Conservation (phyloP, 1,140 invertebrate genomes). For the Drusus annulatus region DNA sequence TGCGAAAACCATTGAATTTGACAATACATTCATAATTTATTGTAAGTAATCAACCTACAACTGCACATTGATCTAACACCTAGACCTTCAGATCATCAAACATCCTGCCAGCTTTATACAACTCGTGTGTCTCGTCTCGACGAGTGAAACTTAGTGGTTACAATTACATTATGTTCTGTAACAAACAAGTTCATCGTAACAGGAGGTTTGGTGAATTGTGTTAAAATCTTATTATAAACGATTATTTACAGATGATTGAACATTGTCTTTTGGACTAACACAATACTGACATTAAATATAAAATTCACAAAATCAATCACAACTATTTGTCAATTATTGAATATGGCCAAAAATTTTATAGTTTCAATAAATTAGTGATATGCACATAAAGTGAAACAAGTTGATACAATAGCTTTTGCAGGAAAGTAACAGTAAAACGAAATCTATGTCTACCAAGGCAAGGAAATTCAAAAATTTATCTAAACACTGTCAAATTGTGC, state of each 20-base stretch:
- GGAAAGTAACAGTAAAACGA: too few species aligned
- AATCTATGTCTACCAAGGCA: too few species aligned
- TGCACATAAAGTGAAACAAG: conserved; percentile 9
- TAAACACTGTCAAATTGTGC: too few species aligned
- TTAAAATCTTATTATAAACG: conserved; percentile 16
- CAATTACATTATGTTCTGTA: too few species aligned
- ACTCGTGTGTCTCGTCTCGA: background rate
- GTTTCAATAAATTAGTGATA: conserved; percentile 14
- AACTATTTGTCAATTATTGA: conserved; percentile 17
- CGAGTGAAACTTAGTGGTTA: too few species aligned
- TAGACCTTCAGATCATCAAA: conserved; percentile 30
- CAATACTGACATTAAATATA: conserved; percentile 34
- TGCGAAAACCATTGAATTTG: conserved; percentile 27
- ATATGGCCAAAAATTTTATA: conserved; percentile 4
- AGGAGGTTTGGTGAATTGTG: conserved; percentile 36
- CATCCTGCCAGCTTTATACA: background rate
- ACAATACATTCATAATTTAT: conserved; percentile 23
- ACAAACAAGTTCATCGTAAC: background rate
- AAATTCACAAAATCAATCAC: conserved; percentile 39
- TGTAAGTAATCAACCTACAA: conserved; percentile 6
- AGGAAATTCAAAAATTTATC: too few species aligned
- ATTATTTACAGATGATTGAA: conserved; percentile 40
- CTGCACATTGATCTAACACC: conserved; percentile 36
- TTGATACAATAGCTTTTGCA: background rate
- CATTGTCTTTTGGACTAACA: conserved; percentile 29